Evolutionary conservation across 2,797 vertebrate species (phyloP).

Genomic region (Furcifer pardalis): DNA sequence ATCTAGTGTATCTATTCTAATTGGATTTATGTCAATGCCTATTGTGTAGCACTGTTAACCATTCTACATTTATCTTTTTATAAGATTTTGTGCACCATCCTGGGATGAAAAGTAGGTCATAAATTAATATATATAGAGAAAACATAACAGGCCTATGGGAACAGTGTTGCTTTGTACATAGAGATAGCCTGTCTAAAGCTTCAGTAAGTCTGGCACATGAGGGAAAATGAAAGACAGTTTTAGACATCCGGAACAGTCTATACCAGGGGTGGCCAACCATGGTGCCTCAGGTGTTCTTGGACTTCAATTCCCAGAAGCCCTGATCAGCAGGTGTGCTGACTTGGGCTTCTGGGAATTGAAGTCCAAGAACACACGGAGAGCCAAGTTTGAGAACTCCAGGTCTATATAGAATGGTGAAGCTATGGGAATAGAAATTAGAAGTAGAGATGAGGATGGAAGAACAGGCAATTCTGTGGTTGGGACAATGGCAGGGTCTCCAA

Average conservation of each 20-base stretch:
- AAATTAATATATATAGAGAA: background rate
- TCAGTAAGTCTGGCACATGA: background rate
- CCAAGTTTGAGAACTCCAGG: too few species aligned
- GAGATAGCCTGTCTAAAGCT: background rate
- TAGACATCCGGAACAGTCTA: background rate
- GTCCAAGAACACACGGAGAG: too few species aligned
- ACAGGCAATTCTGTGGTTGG: too few species aligned
- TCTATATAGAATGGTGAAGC: too few species aligned
- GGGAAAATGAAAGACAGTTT: background rate
- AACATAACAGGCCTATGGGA: background rate
- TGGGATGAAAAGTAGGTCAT: background rate
- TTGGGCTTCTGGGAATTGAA: too few species aligned
- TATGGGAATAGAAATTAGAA: too few species aligned
- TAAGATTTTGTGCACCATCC: background rate
- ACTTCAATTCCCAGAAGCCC: too few species aligned
- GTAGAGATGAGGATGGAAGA: too few species aligned
- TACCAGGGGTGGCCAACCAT: too few species aligned
- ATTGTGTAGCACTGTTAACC: background rate
- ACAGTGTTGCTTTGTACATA: background rate
- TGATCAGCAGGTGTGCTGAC: too few species aligned
- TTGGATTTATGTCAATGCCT: background rate
- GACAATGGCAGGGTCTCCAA: too few species aligned
- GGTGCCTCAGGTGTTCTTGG: too few species aligned
- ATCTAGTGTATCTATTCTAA: background rate
- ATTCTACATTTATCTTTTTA: background rate